phyloP scores from a whole-genome alignment of 1,140 invertebrate species.

The Myzus persicae region DNA sequence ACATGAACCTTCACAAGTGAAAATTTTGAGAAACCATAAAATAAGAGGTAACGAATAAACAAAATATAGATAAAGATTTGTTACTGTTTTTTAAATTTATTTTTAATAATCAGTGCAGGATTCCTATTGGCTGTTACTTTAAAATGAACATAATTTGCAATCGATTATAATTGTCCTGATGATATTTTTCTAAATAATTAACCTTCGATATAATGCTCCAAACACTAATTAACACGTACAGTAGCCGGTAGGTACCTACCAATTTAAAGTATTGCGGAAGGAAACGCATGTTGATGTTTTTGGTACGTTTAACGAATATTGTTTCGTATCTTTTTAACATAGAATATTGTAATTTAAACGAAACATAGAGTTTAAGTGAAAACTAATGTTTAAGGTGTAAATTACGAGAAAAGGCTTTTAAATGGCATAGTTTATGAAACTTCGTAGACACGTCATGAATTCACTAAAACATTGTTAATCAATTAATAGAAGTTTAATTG shows the following conservation, averaged over 20 bases:
- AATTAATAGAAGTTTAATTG: background rate
- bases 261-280: background rate
- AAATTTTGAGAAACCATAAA: background rate
- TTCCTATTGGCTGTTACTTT: background rate
- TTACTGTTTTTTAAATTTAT: too few relatives aligned
- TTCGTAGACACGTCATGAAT: background rate
- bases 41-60: too few relatives aligned
- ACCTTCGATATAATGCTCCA: background rate
- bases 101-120: background rate
- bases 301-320: background rate
- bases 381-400: background rate
- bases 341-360: background rate
- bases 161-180: background rate
- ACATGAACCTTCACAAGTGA: too few relatives aligned
- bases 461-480: background rate
- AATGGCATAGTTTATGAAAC: background rate
- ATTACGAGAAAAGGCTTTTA: background rate
- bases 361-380: conserved; percentile 8
- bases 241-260: background rate
- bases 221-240: background rate
- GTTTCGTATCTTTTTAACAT: background rate
- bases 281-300: background rate
- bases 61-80: background rate
- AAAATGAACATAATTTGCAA: background rate
- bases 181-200: background rate